These are phyloP conservation scores for Dinomys branickii DNA, from an alignment of 2,113 vertebrate species.

Conservation along the genomic window DNA sequence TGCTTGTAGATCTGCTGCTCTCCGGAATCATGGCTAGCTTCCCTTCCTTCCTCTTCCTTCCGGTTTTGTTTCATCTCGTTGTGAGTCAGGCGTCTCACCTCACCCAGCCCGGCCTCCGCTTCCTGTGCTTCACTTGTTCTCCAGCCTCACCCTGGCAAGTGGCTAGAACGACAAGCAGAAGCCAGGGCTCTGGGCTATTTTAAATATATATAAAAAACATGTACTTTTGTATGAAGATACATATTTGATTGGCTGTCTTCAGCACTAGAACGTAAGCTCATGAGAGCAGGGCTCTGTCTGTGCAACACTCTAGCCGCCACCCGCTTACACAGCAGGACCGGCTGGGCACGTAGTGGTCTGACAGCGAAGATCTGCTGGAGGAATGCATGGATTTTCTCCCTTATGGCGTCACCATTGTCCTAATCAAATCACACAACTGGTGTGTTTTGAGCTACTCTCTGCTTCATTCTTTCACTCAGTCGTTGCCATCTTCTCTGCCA, in stretches of 20 bases:
- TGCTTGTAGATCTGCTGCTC: neutral
- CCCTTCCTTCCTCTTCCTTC: neutral
- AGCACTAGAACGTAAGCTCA: neutral
- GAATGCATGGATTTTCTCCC: neutral
- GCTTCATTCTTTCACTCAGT: neutral
- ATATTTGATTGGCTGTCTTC: neutral
- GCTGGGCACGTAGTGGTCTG: neutral
- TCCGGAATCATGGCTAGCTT: neutral
- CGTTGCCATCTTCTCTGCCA: neutral
- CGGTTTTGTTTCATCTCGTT: no score
- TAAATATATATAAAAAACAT: no score
- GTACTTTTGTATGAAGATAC: neutral
- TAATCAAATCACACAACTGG: neutral
- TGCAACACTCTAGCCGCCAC: neutral
- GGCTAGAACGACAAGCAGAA: neutral
- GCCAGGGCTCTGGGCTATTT: neutral
- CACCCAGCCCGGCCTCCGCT: neutral
- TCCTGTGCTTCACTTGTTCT: neutral
- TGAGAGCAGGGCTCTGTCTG: neutral
- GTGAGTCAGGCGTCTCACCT: no score
- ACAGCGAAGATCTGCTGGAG: slow-evolving; percentile 15
- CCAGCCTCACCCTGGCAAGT: neutral
- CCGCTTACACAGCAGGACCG: neutral
- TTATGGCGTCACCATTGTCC: neutral
- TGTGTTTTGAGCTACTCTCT: neutral